Percentiles rank a stretch among this genome's conserved stretches.
phyloP scores from a whole-genome alignment of 2,113 vertebrate species.

The Sylvilagus bachmani region DNA sequence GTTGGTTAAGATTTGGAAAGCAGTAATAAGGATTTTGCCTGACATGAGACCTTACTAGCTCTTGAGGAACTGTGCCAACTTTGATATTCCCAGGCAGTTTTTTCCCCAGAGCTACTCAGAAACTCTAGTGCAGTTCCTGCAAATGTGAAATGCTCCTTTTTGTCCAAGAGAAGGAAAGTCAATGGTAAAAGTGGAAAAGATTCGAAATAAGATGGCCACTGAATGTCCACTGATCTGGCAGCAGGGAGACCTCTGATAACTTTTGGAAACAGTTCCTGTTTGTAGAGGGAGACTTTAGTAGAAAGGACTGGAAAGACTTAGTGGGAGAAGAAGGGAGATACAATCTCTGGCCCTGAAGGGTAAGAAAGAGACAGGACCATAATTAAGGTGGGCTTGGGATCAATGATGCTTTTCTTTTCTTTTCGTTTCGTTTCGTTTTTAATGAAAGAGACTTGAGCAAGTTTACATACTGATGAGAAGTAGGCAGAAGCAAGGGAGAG shows the following conservation, averaged over 20 bases:
- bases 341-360: background rate
- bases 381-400: background rate
- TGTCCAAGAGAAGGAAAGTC: background rate
- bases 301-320: background rate
- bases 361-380: background rate
- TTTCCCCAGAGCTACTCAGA: constrained; percentile 34
- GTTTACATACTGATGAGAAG: background rate
- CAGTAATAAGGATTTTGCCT: background rate
- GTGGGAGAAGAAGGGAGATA: background rate
- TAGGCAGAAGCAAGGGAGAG: background rate
- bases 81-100: constrained; percentile 43
- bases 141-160: constrained; percentile 5
- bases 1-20: constrained; percentile 33
- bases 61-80: constrained; percentile 29
- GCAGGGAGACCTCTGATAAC: background rate
- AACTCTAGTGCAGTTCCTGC: background rate
- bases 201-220: background rate
- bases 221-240: background rate
- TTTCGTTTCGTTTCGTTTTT: too few relatives aligned
- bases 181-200: background rate
- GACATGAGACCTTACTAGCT: constrained; percentile 47
- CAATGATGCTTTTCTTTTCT: too few relatives aligned
- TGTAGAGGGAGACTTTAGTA: background rate
- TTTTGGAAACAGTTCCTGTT: background rate
- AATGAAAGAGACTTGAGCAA: background rate